Conservation (phyloP, 2,113 vertebrate species). For the Pteropus alecto region DNA sequence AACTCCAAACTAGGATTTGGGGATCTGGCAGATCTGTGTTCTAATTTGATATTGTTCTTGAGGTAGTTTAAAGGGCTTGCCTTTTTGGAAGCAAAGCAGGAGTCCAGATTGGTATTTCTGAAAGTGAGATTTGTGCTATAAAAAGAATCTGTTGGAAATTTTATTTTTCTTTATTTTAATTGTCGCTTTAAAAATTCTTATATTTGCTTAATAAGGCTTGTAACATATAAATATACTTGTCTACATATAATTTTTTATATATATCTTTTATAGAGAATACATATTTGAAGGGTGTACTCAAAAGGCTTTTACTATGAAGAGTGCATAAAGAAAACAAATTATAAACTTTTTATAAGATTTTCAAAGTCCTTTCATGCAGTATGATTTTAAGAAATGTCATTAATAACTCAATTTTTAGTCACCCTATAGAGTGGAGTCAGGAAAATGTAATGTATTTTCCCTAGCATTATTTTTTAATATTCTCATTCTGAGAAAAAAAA, state of each 20-base stretch:
- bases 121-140: not conserved
- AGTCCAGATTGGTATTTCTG: not conserved
- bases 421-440: not conserved
- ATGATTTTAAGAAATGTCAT: not conserved
- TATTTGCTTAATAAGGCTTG: not conserved
- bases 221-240: not conserved
- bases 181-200: not conserved
- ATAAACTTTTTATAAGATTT: not conserved
- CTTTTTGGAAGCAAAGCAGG: not conserved
- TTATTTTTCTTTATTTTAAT: not conserved
- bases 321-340: not conserved
- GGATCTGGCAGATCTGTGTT: not conserved
- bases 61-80: not conserved
- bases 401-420: not conserved
- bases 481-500: not conserved
- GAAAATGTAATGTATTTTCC: not conserved
- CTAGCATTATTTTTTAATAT: not conserved
- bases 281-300: not conserved
- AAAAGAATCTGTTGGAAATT: not conserved
- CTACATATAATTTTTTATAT: not conserved
- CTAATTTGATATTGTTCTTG: not conserved
- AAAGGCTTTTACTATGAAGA: not conserved
- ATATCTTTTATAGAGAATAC: not conserved
- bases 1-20: not conserved
- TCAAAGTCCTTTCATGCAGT: not conserved